Evolutionary conservation across 2,888 invertebrate genomes (phyloP), one percentile per base, ranked within the genome.

Genomic region (Lamproptera curius): DNA sequence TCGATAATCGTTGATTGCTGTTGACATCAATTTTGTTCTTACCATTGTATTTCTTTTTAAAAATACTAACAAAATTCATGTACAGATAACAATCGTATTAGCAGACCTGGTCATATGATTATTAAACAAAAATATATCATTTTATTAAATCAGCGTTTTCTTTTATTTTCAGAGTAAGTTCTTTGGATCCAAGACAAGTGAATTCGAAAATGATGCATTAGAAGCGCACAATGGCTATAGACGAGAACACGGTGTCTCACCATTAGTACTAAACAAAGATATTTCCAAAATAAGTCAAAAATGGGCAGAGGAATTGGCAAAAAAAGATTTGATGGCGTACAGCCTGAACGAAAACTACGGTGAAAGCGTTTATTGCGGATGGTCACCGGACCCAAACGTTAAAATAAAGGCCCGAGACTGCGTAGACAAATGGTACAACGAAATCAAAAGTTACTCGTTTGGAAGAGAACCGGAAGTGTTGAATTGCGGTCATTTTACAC

Each of bases 371-470:
- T 94, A 91, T 66, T 91, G 91, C 46, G 90, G 92, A 51, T 92
- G 92, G 83, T 91, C 92, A 38, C 88, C 91, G 6, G 91, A 93
- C 62, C 89, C 92, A 1, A 90, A 90, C 56, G 81, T 90, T n/a
- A 88, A 89, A 53, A 89, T 93, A 10, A 89, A 89, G 39, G 93
- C 93, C 11, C 88, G 89, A 56, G 92, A 93, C 59, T 92, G 93
- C 11, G 89, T 93, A 2, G 91, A 92, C 2, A 91, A 90, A 70
- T 95, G 94, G 95, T 95, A 95, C 72, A 90, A 90, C 28, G 94
- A 94, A 77, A 92, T 91, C 46, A 92, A 92, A 61, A 89, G 92
- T 31, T 92, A 91, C 69, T 88, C 89, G 16, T 94, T 92, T 62
- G 92, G 92, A 1, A 76, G 70, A 26, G 94, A 94, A 67, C 93